Conservation (phyloP, 2,888 invertebrate species). For the Danaus chrysippus region DNA sequence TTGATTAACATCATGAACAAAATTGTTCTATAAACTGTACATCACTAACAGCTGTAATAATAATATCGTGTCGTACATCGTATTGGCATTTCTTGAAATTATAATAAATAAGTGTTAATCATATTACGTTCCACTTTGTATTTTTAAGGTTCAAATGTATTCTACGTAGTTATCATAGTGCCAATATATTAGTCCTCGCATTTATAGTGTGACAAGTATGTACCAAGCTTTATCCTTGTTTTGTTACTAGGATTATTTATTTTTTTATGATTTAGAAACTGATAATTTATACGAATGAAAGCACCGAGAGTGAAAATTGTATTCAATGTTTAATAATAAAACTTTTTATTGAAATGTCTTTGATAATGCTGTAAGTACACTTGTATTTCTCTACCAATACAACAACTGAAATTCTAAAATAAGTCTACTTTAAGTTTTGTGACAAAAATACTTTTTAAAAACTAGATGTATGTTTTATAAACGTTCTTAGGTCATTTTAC, state of each 20-base stretch:
- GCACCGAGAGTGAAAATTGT: constrained; percentile 4
- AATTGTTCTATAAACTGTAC: constrained; percentile 13
- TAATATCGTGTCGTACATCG: constrained; percentile 65
- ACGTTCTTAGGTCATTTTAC: background rate
- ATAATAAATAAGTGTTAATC: constrained; percentile 43
- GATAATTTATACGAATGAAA: constrained; percentile 10
- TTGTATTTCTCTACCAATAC: background rate
- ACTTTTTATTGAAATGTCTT: background rate
- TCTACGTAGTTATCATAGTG: constrained; percentile 49
- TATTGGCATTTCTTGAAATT: constrained; percentile 64
- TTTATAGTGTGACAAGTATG: constrained; percentile 37
- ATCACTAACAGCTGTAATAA: constrained; percentile 40
- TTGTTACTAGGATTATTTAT: constrained; percentile 6
- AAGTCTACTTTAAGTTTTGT: too few species aligned
- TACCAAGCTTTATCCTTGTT: constrained; percentile 11
- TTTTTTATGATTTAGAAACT: constrained; percentile 7
- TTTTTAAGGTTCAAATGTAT: constrained; percentile 44
- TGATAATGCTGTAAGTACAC: background rate
- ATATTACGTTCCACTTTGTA: constrained; percentile 55
- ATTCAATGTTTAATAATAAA: background rate
- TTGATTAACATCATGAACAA: background rate
- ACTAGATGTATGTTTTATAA: background rate
- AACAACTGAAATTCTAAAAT: background rate
- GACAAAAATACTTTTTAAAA: too few species aligned
- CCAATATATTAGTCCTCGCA: constrained; percentile 72